Percentiles rank a stretch among this genome's conserved stretches.
Evolutionary conservation across 1,140 invertebrate species (phyloP).

Genomic region (Batillaria attramentaria): DNA sequence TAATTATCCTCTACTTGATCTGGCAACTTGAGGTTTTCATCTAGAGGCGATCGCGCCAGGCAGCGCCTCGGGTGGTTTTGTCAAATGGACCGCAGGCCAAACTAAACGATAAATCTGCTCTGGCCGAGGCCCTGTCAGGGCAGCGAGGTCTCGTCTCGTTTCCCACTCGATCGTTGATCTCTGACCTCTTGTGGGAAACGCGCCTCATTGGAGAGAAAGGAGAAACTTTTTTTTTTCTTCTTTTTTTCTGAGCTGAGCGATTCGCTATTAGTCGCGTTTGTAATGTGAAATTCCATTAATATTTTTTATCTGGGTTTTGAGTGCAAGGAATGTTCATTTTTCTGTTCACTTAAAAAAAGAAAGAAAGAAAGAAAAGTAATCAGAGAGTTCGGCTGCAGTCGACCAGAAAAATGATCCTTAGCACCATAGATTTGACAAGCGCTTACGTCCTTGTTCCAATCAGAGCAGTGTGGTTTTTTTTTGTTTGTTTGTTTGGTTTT

Average conservation of each 20-base stretch:
- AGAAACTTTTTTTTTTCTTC: no score
- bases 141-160: background rate
- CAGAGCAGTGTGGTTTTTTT: no score
- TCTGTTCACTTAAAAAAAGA: background rate
- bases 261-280: background rate
- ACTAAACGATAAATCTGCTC: background rate
- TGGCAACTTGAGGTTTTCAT: background rate
- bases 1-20: background rate
- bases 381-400: no score
- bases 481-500: no score
- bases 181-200: background rate
- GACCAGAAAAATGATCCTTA: no score
- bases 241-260: background rate
- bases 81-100: constrained; percentile 3
- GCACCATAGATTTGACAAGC: no score
- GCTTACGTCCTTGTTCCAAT: no score
- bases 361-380: background rate
- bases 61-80: background rate
- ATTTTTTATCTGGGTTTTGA: background rate
- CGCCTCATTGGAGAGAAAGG: background rate
- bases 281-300: background rate
- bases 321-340: background rate
- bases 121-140: background rate
- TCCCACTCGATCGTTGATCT: no score
- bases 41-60: background rate